Percentiles rank a stretch among this genome's conserved stretches.
Conservation (phyloP, 2,888 invertebrate species). For the Ernsta delagoae region DNA sequence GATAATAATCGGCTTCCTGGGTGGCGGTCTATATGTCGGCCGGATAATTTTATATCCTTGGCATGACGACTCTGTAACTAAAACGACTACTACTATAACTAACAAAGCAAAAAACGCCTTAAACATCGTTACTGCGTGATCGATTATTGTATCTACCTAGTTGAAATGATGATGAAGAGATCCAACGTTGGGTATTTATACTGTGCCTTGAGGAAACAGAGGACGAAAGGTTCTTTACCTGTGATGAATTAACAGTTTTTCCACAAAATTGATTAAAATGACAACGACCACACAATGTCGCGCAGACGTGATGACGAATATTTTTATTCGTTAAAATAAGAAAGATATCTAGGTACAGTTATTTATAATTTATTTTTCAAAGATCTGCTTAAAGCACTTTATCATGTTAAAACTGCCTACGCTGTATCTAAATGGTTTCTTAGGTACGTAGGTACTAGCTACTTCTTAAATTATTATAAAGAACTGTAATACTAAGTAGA, state of each 20-base stretch:
- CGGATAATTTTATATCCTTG: conserved; percentile 43
- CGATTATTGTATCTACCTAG: conserved; percentile 1
- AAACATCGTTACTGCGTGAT: conserved; percentile 40
- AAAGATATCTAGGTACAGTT: too few species aligned
- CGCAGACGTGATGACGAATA: too few species aligned
- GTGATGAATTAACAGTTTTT: conserved; percentile 1
- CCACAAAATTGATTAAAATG: too few species aligned
- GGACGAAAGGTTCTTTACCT: conserved; percentile 42
- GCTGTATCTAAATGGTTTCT: too few species aligned
- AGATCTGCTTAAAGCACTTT: too few species aligned
- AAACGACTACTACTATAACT: conserved; percentile 41
- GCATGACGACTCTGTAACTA: conserved; percentile 46
- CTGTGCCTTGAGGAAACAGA: conserved; percentile 37
- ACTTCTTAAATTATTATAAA: too few species aligned
- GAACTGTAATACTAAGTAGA: too few species aligned
- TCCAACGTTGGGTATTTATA: conserved; percentile 39
- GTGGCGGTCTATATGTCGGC: conserved; percentile 50
- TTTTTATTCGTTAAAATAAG: too few species aligned
- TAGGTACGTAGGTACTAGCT: too few species aligned
- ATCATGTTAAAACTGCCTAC: too few species aligned
- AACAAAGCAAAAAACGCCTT: conserved; percentile 43
- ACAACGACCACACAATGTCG: too few species aligned
- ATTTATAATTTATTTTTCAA: too few species aligned
- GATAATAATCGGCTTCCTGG: conserved; percentile 42
- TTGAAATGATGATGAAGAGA: conserved; percentile 8